Conservation (phyloP, 2,113 vertebrate species). For the Planiliza haematocheilus region DNA sequence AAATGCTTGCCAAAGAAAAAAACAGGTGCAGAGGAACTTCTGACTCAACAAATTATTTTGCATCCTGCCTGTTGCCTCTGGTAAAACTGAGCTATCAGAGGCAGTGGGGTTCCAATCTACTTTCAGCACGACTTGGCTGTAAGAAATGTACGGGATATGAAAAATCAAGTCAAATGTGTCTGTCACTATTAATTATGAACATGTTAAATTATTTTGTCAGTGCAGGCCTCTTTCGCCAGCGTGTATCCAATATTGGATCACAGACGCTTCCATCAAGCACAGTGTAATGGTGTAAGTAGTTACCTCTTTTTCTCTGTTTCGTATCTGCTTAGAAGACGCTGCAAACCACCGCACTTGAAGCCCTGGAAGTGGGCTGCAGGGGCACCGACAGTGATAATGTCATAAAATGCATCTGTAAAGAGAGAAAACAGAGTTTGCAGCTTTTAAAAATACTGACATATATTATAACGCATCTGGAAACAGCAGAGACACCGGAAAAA, state of each 20-base stretch:
- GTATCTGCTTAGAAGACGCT: conserved; percentile 91
- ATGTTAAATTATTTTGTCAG: conserved; percentile 53
- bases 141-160: conserved; percentile 35
- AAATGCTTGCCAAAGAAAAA: conserved; percentile 34
- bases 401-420: conserved; percentile 91
- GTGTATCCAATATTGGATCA: conserved; percentile 41
- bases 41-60: conserved; percentile 54
- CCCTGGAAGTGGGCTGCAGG: conserved; percentile 97
- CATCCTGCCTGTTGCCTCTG: conserved; percentile 57
- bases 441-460: not conserved
- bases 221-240: conserved; percentile 31
- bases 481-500: not conserved
- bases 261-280: too few species aligned
- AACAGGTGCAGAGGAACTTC: conserved; percentile 38
- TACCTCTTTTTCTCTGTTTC: conserved; percentile 96
- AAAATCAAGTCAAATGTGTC: conserved; percentile 57
- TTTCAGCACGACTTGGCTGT: conserved; percentile 42
- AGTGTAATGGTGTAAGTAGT: too few species aligned
- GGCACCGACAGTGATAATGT: conserved; percentile 95
- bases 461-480: not conserved
- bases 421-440: conserved; percentile 21
- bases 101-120: conserved; percentile 36
- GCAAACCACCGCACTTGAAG: conserved; percentile 96
- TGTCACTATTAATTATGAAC: conserved; percentile 59
- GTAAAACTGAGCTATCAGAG: conserved; percentile 65